Percentiles rank a stretch among this genome's conserved stretches.
Conservation (phyloP, 1,140 invertebrate genomes). For the Aphis craccivora region DNA sequence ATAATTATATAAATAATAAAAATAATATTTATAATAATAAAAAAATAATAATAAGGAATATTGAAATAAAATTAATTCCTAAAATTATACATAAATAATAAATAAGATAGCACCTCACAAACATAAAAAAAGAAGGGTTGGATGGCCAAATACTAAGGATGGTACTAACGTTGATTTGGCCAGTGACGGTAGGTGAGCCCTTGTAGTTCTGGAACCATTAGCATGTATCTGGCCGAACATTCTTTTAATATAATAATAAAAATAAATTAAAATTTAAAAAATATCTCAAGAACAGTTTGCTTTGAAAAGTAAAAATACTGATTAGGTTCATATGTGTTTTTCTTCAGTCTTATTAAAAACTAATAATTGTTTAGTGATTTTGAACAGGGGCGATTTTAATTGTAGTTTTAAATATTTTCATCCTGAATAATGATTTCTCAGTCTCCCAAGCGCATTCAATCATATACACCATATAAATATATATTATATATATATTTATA, state of each 20-base stretch:
- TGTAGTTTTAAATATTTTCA: constrained; percentile 33
- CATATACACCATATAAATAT: constrained; percentile 63
- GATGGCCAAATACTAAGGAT: constrained; percentile 56
- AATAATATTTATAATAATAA: constrained; percentile 31
- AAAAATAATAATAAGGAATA: constrained; percentile 56
- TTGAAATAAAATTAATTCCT: constrained; percentile 55
- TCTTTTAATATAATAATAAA: constrained; percentile 58
- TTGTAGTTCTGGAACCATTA: constrained; percentile 58
- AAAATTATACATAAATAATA: constrained; percentile 57
- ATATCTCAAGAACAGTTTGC: constrained; percentile 48
- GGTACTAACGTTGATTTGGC: constrained; percentile 58
- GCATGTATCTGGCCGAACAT: constrained; percentile 58
- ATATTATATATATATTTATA: constrained; percentile 35
- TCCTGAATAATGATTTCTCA: constrained; percentile 47
- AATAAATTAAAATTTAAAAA: constrained; percentile 56
- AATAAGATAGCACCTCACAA: constrained; percentile 57
- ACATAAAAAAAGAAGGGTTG: constrained; percentile 55
- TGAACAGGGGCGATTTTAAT: constrained; percentile 15
- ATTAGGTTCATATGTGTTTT: constrained; percentile 50
- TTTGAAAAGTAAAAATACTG: constrained; percentile 55
- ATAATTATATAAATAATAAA: constrained; percentile 46
- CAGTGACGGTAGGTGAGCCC: constrained; percentile 58
- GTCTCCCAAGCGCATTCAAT: constrained; percentile 36
- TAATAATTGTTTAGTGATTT: constrained; percentile 49
- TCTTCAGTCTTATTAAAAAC: constrained; percentile 50